Percentiles rank a stretch among this genome's conserved stretches.
Evolutionary conservation across 2,888 invertebrate genomes (phyloP).

Genomic region (Bombylius major): DNA sequence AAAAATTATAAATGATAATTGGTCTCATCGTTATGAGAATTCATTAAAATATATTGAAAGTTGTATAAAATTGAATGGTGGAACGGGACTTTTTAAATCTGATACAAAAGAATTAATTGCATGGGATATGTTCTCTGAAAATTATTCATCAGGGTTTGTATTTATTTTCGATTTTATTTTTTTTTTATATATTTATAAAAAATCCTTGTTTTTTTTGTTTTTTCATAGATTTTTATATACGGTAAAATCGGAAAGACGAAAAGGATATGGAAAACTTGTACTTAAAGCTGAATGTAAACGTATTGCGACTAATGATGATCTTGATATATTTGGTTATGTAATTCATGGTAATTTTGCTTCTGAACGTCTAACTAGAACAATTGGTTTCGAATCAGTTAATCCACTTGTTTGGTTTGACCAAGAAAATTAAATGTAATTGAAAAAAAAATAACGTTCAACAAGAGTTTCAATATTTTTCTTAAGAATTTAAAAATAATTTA

Average conservation of each 20-base stretch:
- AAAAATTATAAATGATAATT: constrained; percentile 10
- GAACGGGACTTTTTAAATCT: constrained; percentile 10
- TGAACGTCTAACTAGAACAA: constrained; percentile 1
- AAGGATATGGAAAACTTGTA: constrained; percentile 10
- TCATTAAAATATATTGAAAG: constrained; percentile 9
- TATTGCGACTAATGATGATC: constrained; percentile 6
- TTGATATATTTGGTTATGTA: constrained; percentile 9
- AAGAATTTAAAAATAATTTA: too few species aligned
- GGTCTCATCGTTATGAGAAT: constrained; percentile 11
- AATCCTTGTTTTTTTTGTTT: not conserved
- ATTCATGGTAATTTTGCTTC: constrained; percentile 8
- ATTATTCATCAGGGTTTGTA: constrained; percentile 10
- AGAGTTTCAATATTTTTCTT: too few species aligned
- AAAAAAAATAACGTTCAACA: too few species aligned
- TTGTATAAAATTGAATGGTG: constrained; percentile 10
- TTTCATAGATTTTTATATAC: constrained; percentile 10
- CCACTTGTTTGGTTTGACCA: constrained; percentile 8
- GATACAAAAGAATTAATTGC: constrained; percentile 6
- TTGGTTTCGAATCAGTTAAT: constrained; percentile 6
- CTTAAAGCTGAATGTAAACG: constrained; percentile 9
- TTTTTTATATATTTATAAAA: not conserved
- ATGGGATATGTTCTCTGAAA: constrained; percentile 12
- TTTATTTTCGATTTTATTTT: not conserved
- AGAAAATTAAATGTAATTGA: not conserved
- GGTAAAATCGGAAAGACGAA: constrained; percentile 6